Base-by-base conservation (phyloP, 35 echinoderm and acorn worm species). In the Heliocidaris tuberculata region DNA sequence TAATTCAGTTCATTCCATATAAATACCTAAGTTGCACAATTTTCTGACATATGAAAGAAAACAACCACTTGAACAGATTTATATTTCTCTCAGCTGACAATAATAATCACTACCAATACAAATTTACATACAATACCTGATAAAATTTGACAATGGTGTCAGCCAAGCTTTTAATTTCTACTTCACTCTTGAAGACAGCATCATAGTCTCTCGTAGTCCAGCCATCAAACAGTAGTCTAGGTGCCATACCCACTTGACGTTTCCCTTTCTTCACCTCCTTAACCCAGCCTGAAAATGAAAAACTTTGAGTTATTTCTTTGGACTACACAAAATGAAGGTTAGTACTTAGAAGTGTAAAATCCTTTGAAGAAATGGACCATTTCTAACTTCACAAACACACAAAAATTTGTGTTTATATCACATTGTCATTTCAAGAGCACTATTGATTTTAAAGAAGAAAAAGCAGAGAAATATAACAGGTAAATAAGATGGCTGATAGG, bases 211-310 rank as follows among this genome's bases (percentile, higher is more conserved):
- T 54, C 31, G 89, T 96, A 24, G 95, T 95, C 98, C 98, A 99
- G 17, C 97, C 96, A 94, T 99, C 98, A 96, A 97, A 99, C 16
- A 99, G 93, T 70, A 99, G 94, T 94, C 98, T 92, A 32, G 98
- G 98, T 50, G 91, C 98, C 78, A 98, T 47, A 93, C 96, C 93
- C 27, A 97, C 96, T 10, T 96, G 93, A 59, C 97, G 93, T 93
- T 97, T 95, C 29, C 95, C 95, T 85, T 95, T 97, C 93, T 98
- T 98, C 17, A 98, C 97, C 92, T 96, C 96, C 86, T 97, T 95
- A 24, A 98, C 86, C 97, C 97, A 98, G 49, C 96, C 97, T 98
- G 94, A 29, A 93, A 92, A 95, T 48, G 48, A 93, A 93, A 5
- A 88, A 85, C 93, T 90, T 27, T 8, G 30, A 78, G 21, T 21